Conservation (phyloP, 2,888 invertebrate genomes). For the Cephus runcator region DNA sequence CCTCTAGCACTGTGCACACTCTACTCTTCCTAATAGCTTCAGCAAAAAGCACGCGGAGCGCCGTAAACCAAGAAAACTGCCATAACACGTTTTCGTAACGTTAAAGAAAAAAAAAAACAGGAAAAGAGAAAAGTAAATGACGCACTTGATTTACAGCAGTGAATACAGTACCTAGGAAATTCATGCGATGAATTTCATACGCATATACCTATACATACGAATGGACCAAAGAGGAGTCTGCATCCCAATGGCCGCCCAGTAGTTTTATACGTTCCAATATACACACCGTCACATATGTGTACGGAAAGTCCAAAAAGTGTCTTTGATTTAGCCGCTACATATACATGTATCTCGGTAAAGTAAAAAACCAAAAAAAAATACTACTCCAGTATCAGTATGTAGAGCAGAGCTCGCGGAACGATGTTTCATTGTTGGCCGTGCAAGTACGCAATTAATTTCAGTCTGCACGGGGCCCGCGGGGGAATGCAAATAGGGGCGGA, state of each 20-base stretch:
- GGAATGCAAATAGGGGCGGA: slow-evolving; percentile 54
- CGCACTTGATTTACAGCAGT: background rate
- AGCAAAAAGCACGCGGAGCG: background rate
- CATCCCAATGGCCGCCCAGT: background rate
- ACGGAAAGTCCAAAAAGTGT: slow-evolving; percentile 33
- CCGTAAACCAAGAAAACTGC: background rate
- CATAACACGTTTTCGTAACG: background rate
- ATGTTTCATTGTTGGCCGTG: slow-evolving; percentile 50
- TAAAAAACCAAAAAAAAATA: background rate
- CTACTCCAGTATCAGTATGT: background rate
- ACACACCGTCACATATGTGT: background rate
- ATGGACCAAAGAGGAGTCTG: background rate
- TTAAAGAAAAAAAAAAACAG: background rate
- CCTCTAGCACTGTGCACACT: background rate
- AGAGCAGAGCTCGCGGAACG: slow-evolving; percentile 26
- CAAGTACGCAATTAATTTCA: slow-evolving; percentile 62
- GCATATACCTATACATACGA: background rate
- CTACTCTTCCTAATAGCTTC: background rate
- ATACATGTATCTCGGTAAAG: background rate
- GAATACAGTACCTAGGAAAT: background rate
- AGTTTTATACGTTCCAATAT: background rate
- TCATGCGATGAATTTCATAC: background rate
- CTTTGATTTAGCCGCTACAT: slow-evolving; percentile 38
- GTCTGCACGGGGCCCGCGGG: slow-evolving; percentile 46
- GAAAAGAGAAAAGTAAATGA: background rate